Conservation (phyloP, 2,888 invertebrate species). For the Chrysomela aeneicollis region DNA sequence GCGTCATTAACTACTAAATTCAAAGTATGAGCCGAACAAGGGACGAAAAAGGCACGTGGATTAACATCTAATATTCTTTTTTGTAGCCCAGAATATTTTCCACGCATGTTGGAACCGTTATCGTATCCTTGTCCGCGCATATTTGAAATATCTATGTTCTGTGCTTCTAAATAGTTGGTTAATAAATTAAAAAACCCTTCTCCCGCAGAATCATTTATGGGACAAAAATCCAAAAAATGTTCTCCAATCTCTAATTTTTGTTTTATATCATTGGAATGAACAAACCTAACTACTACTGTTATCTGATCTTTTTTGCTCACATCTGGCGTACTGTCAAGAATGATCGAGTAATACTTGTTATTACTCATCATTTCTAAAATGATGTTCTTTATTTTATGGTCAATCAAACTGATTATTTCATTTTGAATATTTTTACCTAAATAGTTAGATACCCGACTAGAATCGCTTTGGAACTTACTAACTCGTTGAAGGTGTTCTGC, state of each 20-base stretch:
- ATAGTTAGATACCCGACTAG: conserved; percentile 30
- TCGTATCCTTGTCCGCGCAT: conserved; percentile 10
- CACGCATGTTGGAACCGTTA: conserved; percentile 7
- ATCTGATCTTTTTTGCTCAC: conserved; percentile 44
- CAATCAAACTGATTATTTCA: conserved; percentile 35
- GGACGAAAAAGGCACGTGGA: neutral
- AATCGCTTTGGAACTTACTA: conserved; percentile 29
- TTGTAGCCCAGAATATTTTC: neutral
- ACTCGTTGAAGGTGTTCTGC: conserved; percentile 33
- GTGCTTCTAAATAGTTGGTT: too few species aligned
- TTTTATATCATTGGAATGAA: neutral
- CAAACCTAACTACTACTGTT: conserved; percentile 40
- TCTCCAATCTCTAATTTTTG: conserved; percentile 33
- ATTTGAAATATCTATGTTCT: neutral
- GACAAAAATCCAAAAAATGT: conserved; percentile 38
- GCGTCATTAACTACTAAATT: conserved; percentile 6
- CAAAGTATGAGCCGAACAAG: neutral
- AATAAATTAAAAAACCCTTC: conserved; percentile 30
- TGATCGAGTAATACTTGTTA: conserved; percentile 46
- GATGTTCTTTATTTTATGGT: conserved; percentile 10
- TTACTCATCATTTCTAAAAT: conserved; percentile 29
- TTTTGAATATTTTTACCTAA: conserved; percentile 38
- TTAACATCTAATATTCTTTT: conserved; percentile 7
- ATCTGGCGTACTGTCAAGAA: conserved; percentile 47
- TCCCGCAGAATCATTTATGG: conserved; percentile 38